phyloP scores from a whole-genome alignment of 2,797 vertebrate species.

The Xyrichtys novacula region DNA sequence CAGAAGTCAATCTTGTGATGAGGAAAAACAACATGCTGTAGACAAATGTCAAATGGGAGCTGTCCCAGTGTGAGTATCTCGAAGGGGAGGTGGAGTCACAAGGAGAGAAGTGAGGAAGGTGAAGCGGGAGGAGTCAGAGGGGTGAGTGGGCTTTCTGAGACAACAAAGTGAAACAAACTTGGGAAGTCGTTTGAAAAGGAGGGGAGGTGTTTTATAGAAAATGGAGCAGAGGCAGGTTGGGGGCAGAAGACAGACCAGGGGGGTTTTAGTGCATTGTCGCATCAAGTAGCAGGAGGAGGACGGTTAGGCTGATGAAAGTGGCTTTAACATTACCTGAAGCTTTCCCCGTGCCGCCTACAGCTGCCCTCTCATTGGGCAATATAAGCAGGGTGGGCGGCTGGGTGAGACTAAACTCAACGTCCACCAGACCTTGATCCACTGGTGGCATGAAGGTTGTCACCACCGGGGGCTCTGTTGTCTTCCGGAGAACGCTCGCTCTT shows the following conservation, averaged over 20 bases:
- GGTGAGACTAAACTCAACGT: conserved; percentile 75
- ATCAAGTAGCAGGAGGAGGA: conserved; percentile 74
- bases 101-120: conserved; percentile 56
- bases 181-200: conserved; percentile 60
- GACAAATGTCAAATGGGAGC: conserved; percentile 69
- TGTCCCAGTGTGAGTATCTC: conserved; percentile 73
- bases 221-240: conserved; percentile 67
- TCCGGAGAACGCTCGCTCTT: conserved; percentile 33
- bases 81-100: conserved; percentile 50
- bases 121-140: conserved; percentile 63
- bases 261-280: conserved; percentile 72
- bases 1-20: conserved; percentile 79
- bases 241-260: conserved; percentile 70
- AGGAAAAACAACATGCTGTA: conserved; percentile 66
- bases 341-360: conserved; percentile 83
- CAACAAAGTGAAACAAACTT: conserved; percentile 64
- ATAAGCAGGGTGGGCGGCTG: conserved; percentile 73
- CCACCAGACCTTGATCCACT: conserved; percentile 76
- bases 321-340: conserved; percentile 85
- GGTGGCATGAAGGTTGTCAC: conserved; percentile 74
- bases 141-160: conserved; percentile 66
- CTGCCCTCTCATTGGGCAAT: conserved; percentile 85
- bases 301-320: conserved; percentile 76
- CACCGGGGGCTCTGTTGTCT: conserved; percentile 67
- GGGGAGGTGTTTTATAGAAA: conserved; percentile 66